A percentile compares a stretch with the other conserved stretches of the same genome.
Conservation (phyloP, 2,888 invertebrate species). For the Plagodis pulveraria region DNA sequence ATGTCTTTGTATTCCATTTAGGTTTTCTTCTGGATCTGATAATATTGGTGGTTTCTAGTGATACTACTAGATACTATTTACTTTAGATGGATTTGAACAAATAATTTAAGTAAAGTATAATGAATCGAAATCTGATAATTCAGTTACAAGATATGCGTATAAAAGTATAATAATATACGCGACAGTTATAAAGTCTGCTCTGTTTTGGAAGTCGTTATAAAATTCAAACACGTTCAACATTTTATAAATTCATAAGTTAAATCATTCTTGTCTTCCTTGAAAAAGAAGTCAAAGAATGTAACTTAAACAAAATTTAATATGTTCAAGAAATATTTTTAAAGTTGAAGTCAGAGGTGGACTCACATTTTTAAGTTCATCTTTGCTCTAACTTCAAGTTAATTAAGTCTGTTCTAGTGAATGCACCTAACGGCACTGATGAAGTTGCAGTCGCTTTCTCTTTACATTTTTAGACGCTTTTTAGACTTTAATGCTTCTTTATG, state of each 20-base stretch:
- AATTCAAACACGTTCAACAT: not conserved
- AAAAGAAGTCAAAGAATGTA: too few relatives aligned
- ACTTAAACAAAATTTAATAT: too few relatives aligned
- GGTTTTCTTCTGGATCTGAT: too few relatives aligned
- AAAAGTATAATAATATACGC: too few relatives aligned
- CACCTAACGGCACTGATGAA: slow-evolving; percentile 8
- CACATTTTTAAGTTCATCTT: slow-evolving; percentile 20
- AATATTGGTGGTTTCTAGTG: too few relatives aligned
- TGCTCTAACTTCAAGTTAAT: slow-evolving; percentile 17
- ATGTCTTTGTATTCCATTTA: too few relatives aligned
- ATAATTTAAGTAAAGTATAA: too few relatives aligned
- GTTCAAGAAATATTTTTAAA: not conserved
- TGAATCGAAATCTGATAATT: too few relatives aligned
- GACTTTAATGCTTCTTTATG: slow-evolving; percentile 5
- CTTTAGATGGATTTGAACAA: too few relatives aligned
- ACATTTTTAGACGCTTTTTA: slow-evolving; percentile 9
- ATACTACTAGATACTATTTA: too few relatives aligned
- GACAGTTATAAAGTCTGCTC: not conserved
- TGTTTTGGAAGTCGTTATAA: not conserved
- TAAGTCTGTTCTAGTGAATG: slow-evolving; percentile 21
- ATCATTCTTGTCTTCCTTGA: not conserved
- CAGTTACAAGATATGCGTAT: too few relatives aligned
- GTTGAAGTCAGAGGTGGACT: slow-evolving; percentile 14
- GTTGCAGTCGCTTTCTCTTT: slow-evolving; percentile 9
- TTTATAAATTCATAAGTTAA: not conserved